Base-by-base conservation (phyloP, 1,140 invertebrate genomes). In the Drosophila dunni region DNA sequence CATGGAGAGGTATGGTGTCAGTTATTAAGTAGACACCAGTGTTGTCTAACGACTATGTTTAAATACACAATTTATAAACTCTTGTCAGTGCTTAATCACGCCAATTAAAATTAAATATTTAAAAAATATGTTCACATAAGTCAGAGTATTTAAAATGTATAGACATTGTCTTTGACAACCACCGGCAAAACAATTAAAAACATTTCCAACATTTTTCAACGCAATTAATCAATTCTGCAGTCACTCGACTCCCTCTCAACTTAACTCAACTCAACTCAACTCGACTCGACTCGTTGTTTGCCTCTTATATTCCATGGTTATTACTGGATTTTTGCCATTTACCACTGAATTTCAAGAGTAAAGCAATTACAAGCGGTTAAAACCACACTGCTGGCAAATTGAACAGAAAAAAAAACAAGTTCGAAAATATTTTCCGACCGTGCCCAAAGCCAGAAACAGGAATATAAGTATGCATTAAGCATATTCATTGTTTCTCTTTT, bases 351-450 rank as follows among this genome's bases (percentile, higher is more conserved):
- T 68, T 69, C 24, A 58, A 66, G 57, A 72, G 74, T 76, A 77
- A 77, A 77, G 64, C 75, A 77, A 77, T 77, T 77, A 77, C 70
- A 77, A 63, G 57, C 57, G 70, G 36, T 77, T 77, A 45, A 73
- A 77, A 74, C 70, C 70, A 40, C 75, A 75, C 3, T 48, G 63
- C 42, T 42, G 66, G 38, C 38, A 75, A 75, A 75, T 69, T 75
- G 51, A 69, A 69, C 34, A 68, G 68, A n/a, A 45, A 42, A 53
- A 48, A 45, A 17, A 33, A 42, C 8, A 33, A 20, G 34, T 29
- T 34, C 50, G n/a, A 62, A 62, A 68, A 74, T 62, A 62, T 24
- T 57, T 61, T 42, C 38, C 11, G 66, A 7, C 38, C n/a, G 50
- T 42, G 51, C 8, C 33, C 38, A 71, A 48, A 61, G 54, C 44